Evolutionary conservation across 1,140 invertebrate genomes (phyloP).

Genomic region (Nautilus pompilius): DNA sequence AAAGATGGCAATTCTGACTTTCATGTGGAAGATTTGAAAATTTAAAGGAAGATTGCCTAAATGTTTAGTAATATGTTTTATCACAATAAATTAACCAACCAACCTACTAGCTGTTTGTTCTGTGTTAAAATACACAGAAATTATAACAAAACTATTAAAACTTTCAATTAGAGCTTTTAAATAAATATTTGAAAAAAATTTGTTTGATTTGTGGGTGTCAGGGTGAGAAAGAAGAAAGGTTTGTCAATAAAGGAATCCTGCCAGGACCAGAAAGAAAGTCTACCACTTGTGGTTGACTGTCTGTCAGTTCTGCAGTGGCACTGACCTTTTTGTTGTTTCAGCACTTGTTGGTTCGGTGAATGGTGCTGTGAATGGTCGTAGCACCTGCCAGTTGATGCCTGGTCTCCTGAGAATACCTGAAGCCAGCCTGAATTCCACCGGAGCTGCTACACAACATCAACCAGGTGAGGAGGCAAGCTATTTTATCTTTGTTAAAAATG

Average conservation of each 20-base stretch:
- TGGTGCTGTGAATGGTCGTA: constrained; percentile 16
- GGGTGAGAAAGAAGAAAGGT: background rate
- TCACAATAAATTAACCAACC: too few relatives aligned
- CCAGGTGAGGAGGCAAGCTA: too few relatives aligned
- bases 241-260: too few relatives aligned
- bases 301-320: background rate
- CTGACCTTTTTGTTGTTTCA: background rate
- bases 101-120: too few relatives aligned
- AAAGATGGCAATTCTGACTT: too few relatives aligned
- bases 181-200: background rate
- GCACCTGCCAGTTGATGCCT: constrained; percentile 29
- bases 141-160: background rate
- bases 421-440: background rate
- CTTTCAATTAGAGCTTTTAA: background rate
- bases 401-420: constrained; percentile 30
- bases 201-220: background rate
- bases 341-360: constrained; percentile 3
- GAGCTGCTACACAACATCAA: too few relatives aligned
- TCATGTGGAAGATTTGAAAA: too few relatives aligned
- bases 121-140: background rate
- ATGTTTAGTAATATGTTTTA: too few relatives aligned
- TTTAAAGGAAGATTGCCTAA: too few relatives aligned
- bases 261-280: too few relatives aligned
- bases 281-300: too few relatives aligned
- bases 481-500: too few relatives aligned